Conservation (phyloP, 2,888 invertebrate genomes). For the Dryobotodes eremita region DNA sequence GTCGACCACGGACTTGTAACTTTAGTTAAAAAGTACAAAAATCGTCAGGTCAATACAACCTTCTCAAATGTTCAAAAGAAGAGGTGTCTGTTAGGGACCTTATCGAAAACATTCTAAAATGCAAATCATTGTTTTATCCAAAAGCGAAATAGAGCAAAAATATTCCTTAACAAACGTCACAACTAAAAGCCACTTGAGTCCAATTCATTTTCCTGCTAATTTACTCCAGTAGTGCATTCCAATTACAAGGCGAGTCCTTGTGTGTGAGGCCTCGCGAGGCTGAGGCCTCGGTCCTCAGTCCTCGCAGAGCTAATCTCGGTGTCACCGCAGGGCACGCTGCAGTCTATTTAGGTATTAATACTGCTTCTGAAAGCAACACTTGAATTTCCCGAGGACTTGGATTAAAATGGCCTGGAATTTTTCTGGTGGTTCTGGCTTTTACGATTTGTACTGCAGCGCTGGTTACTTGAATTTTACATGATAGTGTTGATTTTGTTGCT, state of each 20-base stretch:
- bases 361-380: constrained; percentile 66
- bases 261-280: constrained; percentile 47
- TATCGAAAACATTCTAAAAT: neutral
- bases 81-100: neutral
- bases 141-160: neutral
- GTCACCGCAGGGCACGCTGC: constrained; percentile 71
- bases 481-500: constrained; percentile 47
- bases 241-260: constrained; percentile 47
- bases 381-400: constrained; percentile 62
- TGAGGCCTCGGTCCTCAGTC: constrained; percentile 27
- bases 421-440: constrained; percentile 44
- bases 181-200: constrained; percentile 17
- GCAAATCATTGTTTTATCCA: too few relatives aligned
- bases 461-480: constrained; percentile 40
- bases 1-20: too few relatives aligned
- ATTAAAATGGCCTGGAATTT: constrained; percentile 64
- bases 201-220: constrained; percentile 51
- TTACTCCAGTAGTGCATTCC: constrained; percentile 45
- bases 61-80: neutral
- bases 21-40: neutral
- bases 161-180: neutral
- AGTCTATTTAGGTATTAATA: constrained; percentile 73
- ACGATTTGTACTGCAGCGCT: constrained; percentile 33
- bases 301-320: constrained; percentile 73
- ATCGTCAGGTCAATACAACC: neutral